phyloP scores from a whole-genome alignment of 1,140 invertebrate species.

The Hylaeus anthracinus region DNA sequence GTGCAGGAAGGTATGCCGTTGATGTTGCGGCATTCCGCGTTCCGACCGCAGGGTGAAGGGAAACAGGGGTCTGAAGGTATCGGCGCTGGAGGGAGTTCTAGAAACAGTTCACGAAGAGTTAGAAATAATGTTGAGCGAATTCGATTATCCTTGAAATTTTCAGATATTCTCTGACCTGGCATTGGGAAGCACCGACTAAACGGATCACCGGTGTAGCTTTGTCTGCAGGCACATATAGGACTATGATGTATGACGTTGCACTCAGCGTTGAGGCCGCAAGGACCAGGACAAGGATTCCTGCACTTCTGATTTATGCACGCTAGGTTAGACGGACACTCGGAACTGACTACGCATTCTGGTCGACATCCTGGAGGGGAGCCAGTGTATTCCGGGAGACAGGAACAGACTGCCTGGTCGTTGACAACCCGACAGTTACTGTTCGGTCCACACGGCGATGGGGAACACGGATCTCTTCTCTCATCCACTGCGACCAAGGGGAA shows the following conservation, averaged over 20 bases:
- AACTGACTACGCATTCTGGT: conserved; percentile 79
- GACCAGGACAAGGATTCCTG: conserved; percentile 80
- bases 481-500: not conserved
- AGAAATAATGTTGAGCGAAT: too few species aligned
- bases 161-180: conserved; percentile 28
- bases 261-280: conserved; percentile 86
- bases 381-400: conserved; percentile 75
- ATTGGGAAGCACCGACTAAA: conserved; percentile 84
- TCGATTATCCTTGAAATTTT: too few species aligned
- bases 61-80: conserved; percentile 83
- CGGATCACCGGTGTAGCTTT: conserved; percentile 85
- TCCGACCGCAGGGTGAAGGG: conserved; percentile 88
- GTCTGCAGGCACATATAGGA: conserved; percentile 84
- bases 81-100: not conserved
- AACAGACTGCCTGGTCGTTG: conserved; percentile 78
- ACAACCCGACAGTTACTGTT: conserved; percentile 81
- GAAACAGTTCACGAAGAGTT: not conserved
- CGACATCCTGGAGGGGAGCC: conserved; percentile 80
- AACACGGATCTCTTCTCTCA: conserved; percentile 76
- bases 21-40: conserved; percentile 84
- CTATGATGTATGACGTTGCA: conserved; percentile 85
- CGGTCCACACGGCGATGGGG: conserved; percentile 82
- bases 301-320: conserved; percentile 81
- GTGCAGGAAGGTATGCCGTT: conserved; percentile 84
- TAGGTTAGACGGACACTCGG: conserved; percentile 76